Percentiles rank a stretch among this genome's conserved stretches.
Evolutionary conservation across 1,140 invertebrate genomes (phyloP).

Genomic region (Eubasilissa regina): DNA sequence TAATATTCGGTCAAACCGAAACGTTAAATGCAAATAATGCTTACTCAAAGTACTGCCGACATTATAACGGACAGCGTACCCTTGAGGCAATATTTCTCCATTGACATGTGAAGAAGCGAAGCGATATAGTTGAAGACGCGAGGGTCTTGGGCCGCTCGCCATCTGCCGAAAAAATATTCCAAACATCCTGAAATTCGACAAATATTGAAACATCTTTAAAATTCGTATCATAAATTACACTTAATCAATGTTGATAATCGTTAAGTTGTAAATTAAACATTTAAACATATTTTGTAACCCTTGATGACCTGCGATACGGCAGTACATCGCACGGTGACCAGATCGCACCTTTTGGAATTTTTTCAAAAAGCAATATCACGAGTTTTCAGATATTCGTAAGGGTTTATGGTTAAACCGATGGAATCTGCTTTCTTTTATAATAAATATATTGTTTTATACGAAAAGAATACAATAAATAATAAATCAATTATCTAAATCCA

Average conservation of each 20-base stretch:
- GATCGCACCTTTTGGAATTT: no score
- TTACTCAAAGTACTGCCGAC: constrained; percentile 19
- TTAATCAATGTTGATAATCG: constrained; percentile 5
- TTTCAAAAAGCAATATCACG: no score
- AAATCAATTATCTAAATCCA: no score
- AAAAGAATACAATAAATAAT: no score
- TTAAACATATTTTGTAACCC: neutral
- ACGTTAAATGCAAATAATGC: constrained; percentile 23
- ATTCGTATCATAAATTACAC: constrained; percentile 32
- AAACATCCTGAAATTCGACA: neutral
- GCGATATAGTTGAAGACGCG: neutral
- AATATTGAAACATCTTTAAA: constrained; percentile 4
- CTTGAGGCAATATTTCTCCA: constrained; percentile 16
- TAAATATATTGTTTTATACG: no score
- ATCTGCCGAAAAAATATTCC: constrained; percentile 12
- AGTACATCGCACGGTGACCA: no score
- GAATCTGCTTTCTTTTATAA: no score
- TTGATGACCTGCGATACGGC: no score
- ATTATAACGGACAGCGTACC: constrained; percentile 14
- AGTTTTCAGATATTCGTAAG: no score
- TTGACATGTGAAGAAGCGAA: constrained; percentile 24
- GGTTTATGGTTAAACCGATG: no score
- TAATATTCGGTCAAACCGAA: constrained; percentile 35
- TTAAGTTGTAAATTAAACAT: neutral
- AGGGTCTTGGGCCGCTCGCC: neutral